Evolutionary conservation across 2,797 vertebrate genomes (phyloP).

Genomic region (Argya squamiceps): DNA sequence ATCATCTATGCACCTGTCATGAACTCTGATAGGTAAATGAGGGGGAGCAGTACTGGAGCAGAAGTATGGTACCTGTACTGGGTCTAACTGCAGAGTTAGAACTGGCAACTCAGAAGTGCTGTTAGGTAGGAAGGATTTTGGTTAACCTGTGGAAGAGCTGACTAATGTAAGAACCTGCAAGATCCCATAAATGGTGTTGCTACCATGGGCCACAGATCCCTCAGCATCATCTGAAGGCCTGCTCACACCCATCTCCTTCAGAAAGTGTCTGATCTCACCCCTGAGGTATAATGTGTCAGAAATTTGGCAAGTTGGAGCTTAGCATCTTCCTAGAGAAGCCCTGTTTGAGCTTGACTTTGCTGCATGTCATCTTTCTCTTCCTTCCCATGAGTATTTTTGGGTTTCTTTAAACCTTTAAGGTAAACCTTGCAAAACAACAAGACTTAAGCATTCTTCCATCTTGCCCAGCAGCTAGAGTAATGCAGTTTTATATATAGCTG

Average conservation of each 20-base stretch:
- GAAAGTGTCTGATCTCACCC: background rate
- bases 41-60: background rate
- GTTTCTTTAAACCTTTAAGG: background rate
- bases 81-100: background rate
- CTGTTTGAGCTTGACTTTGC: slow-evolving; percentile 34
- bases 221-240: background rate
- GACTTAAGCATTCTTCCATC: background rate
- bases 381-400: background rate
- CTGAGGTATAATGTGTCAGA: background rate
- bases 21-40: background rate
- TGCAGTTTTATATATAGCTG: background rate
- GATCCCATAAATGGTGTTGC: background rate
- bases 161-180: background rate
- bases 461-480: background rate
- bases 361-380: background rate
- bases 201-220: background rate
- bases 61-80: background rate
- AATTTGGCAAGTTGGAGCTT: slow-evolving; percentile 1
- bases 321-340: background rate
- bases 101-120: background rate
- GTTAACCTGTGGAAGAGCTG: slow-evolving; percentile 8
- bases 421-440: background rate
- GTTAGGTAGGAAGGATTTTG: background rate
- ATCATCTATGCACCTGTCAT: background rate
- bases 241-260: background rate